Evolutionary conservation across 2,797 vertebrate genomes (phyloP).

Genomic region (Taenioides sp.): DNA sequence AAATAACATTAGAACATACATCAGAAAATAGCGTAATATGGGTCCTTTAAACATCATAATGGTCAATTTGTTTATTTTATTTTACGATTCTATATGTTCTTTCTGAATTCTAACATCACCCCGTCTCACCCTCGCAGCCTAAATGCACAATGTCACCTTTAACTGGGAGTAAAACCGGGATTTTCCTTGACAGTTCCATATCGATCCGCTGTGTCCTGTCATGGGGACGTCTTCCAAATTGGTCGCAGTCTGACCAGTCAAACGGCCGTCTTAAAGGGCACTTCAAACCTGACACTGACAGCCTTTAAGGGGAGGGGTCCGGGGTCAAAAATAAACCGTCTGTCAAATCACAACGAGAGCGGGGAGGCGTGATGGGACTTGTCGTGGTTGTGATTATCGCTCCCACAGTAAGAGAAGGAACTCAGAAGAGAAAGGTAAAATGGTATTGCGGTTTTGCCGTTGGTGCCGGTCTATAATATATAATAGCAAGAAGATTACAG

Average conservation of each 20-base stretch:
- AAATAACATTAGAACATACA: no score
- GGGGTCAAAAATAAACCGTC: constrained; percentile 64
- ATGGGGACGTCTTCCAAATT: constrained; percentile 65
- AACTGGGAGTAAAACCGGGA: constrained; percentile 54
- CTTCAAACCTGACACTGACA: constrained; percentile 68
- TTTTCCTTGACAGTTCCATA: constrained; percentile 70
- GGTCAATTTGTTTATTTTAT: no score
- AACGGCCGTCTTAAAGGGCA: constrained; percentile 66
- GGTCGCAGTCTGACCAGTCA: constrained; percentile 69
- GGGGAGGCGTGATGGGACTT: constrained; percentile 24
- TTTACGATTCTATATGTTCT: no score
- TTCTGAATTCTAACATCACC: not conserved
- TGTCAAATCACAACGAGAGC: constrained; percentile 43
- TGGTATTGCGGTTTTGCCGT: not conserved
- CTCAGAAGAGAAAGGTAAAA: not conserved
- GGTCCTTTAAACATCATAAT: no score
- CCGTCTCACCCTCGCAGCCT: constrained; percentile 31
- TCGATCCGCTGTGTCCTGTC: constrained; percentile 72
- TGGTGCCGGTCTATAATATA: not conserved
- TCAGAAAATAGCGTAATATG: no score
- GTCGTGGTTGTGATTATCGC: constrained; percentile 29
- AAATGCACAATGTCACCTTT: constrained; percentile 51
- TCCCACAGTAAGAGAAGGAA: constrained; percentile 50
- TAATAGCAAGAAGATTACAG: not conserved
- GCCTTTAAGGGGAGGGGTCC: constrained; percentile 51